Conservation (phyloP, 2,888 invertebrate genomes). For the Netelia fuscicornis region DNA sequence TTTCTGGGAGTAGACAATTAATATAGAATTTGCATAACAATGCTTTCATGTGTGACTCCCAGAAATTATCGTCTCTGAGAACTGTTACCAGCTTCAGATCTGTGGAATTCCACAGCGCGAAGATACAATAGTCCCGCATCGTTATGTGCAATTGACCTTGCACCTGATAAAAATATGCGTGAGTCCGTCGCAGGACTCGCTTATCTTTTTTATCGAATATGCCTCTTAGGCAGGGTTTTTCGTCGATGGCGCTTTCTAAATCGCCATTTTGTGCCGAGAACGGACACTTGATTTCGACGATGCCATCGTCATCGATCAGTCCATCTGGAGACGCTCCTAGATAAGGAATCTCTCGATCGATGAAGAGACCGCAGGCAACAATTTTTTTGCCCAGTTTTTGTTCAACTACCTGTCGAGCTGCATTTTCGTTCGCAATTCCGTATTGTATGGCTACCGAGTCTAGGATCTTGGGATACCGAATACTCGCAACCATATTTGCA, state of each 20-base stretch:
- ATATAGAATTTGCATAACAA: slow-evolving; percentile 62
- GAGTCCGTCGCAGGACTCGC: slow-evolving; percentile 51
- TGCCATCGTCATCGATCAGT: slow-evolving; percentile 67
- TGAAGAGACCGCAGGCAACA: slow-evolving; percentile 71
- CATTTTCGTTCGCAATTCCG: slow-evolving; percentile 64
- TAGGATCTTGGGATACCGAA: slow-evolving; percentile 59
- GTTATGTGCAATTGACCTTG: slow-evolving; percentile 72
- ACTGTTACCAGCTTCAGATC: slow-evolving; percentile 58
- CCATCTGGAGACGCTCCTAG: slow-evolving; percentile 73
- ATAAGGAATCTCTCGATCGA: slow-evolving; percentile 68
- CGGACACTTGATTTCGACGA: slow-evolving; percentile 73
- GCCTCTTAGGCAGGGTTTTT: slow-evolving; percentile 9
- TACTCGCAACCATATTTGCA: slow-evolving; percentile 51
- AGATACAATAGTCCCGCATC: slow-evolving; percentile 58
- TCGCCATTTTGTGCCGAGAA: slow-evolving; percentile 59
- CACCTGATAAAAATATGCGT: slow-evolving; percentile 69
- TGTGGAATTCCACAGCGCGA: slow-evolving; percentile 65
- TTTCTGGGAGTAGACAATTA: slow-evolving; percentile 66
- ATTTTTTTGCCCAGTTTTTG: slow-evolving; percentile 56
- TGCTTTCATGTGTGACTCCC: slow-evolving; percentile 63
- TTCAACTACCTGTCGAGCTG: slow-evolving; percentile 52
- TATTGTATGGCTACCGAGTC: slow-evolving; percentile 60
- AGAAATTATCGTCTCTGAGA: slow-evolving; percentile 65
- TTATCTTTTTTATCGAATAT: slow-evolving; percentile 47
- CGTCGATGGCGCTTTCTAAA: slow-evolving; percentile 47